Evolutionary conservation across 53 echinoderm and acorn worm genomes (phyloP), one percentile per base, ranked within the genome.

Genomic region (Astropecten irregularis): DNA sequence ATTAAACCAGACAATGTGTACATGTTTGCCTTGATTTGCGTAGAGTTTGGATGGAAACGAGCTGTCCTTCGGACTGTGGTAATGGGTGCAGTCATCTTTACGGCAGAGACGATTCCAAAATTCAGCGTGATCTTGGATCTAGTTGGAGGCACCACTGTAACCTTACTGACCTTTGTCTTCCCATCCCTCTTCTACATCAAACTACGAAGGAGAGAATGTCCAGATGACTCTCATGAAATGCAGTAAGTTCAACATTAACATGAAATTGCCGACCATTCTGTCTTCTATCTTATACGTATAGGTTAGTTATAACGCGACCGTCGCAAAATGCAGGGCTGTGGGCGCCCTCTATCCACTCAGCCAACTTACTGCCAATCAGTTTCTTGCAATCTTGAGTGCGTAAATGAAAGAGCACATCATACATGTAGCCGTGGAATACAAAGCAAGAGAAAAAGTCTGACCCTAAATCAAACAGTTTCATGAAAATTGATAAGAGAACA

Each of bases 81-180:
- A 10, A 84, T 85, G 3, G 85, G 51, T 4, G 58, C 85, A 31
- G 82, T 91, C 27, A 62, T 83, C 44, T 93, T 93, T 32, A 68
- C 87, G 2, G 93, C 87, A n/a, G 93, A 94, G 66, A 88, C 95
- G 9, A 89, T 95, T 31, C 95, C 95, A 16, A 88, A 93, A 22
- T 95, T 95, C 68, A 90, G 95, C 16, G 91, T 91, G 48, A 95
- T 95, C 39, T 72, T 95, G 19, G 83, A 88, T 3, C 83, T 95
- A 7, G 86, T 93, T 21, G 95, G 93, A 0, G 91, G 93, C 10
- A 90, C 95, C 2, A 95, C 95, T 0, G 89, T 95, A 3, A 93
- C 91, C 11, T 81, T 93, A 21, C 54, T 93, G 10, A 93, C 93
- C 13, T 95, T 95, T 49, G 93, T 93, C 10, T 95, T 93, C 49